Evolutionary conservation across 1,140 invertebrate genomes (phyloP), one percentile per base, ranked within the genome.

Genomic region (Armadillidium nasatum): DNA sequence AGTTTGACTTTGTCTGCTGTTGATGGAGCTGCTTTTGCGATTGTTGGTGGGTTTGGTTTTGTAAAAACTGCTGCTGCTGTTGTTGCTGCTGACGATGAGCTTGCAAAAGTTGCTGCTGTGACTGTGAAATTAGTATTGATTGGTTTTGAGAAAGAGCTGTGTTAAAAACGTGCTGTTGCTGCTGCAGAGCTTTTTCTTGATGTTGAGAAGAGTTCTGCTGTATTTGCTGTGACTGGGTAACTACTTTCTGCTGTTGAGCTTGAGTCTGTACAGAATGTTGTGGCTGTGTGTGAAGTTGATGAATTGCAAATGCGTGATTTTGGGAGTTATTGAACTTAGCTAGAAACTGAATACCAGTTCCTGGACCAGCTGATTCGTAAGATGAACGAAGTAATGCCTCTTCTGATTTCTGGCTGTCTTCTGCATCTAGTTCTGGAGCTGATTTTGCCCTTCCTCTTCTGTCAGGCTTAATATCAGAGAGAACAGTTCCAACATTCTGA

Each of bases 401-500:
- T 60, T 60, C 50, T 19, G 50, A 60, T 60, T 19, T 60, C 50
- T 60, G 50, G 4, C 50, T 19, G 50, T 60, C 50, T 11, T 72
- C 72, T 21, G 72, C 77, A 43, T 80, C 79, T 44, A 78, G 69
- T 54, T 77, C 76, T 11, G 74, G 79, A 13, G 76, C 76, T 4
- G 76, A 77, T 22, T 76, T 70, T 7, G 76, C 71, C 23, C 74
- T 73, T 67, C 78, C 77, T 45, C 74, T 23, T 44, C 76, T 76
- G 15, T 81, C 82, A 2, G 82, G 69, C 33, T 82, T 82, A 72
- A 81, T 81, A 9, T 84, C 82, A 7, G 81, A 77, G 10, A 90
- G 90, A 10, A 92, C 89, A 2, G 50, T 19, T 13, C 50, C 50
- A 13, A 60, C 50, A 81, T 93, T 93, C 83, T 93, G 91, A 83